A percentile compares a stretch with the other conserved stretches of the same genome.
Conservation (phyloP, 92 coral and sea anemone species). For the Epizoanthus illoricatus region DNA sequence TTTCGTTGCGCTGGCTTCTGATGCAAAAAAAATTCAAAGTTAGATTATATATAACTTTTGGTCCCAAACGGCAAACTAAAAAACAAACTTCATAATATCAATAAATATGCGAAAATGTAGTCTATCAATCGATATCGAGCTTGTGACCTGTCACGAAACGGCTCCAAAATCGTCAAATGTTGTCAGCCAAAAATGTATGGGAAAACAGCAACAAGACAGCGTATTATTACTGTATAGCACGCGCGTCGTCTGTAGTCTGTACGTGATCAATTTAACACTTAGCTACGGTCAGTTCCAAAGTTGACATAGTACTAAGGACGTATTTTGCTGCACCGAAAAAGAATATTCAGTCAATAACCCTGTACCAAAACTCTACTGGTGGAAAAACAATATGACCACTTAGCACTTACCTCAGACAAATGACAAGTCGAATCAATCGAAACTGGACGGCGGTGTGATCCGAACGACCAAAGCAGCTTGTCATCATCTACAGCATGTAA, state of each 20-base stretch:
- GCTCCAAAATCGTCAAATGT: no score
- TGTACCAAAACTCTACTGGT: neutral
- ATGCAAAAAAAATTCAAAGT: neutral
- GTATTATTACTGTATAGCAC: no score
- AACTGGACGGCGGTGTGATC: slow-evolving; percentile 17
- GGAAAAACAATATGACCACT: slow-evolving; percentile 19
- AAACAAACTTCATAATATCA: no score
- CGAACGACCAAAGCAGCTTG: neutral
- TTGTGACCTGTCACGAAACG: neutral
- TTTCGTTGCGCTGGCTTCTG: slow-evolving; percentile 4
- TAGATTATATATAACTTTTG: no score
- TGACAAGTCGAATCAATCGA: slow-evolving; percentile 8
- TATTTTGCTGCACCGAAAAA: neutral
- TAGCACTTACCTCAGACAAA: slow-evolving; percentile 19
- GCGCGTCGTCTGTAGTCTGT: neutral
- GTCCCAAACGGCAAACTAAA: neutral
- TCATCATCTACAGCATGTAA: neutral
- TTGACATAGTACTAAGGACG: neutral
- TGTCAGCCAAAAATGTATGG: no score
- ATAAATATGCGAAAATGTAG: neutral
- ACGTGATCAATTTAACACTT: slow-evolving; percentile 20
- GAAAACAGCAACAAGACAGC: no score
- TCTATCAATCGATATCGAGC: neutral
- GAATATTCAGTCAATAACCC: neutral
- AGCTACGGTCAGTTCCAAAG: neutral